Conservation (phyloP, 2,888 invertebrate species). For the Lacanobia wlatinum region DNA sequence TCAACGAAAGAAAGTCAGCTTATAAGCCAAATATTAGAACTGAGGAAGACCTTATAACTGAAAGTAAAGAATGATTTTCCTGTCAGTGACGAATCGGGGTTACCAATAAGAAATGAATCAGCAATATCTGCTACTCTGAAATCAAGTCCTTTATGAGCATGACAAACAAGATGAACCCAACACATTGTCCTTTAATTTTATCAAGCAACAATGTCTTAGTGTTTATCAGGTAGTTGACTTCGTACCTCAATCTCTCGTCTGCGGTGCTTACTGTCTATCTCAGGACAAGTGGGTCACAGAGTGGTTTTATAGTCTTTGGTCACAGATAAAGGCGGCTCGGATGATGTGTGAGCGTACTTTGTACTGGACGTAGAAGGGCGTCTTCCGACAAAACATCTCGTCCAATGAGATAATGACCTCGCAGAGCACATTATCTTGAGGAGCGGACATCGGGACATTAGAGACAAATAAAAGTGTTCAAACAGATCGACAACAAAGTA, state of each 20-base stretch:
- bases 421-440: slow-evolving; percentile 31
- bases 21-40: background rate
- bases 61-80: background rate
- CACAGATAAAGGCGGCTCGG: slow-evolving; percentile 48
- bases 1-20: no score
- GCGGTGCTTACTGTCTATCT: slow-evolving; percentile 45
- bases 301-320: no score
- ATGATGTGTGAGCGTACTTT: slow-evolving; percentile 52
- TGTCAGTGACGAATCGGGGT: slow-evolving; percentile 6
- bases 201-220: slow-evolving; percentile 18
- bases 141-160: background rate
- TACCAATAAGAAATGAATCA: slow-evolving; percentile 13
- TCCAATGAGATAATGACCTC: slow-evolving; percentile 34
- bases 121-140: slow-evolving; percentile 9
- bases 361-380: slow-evolving; percentile 35
- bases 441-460: slow-evolving; percentile 22
- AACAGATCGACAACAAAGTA: slow-evolving; percentile 10
- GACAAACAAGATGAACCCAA: slow-evolving; percentile 10
- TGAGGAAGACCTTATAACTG: background rate
- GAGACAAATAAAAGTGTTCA: background rate
- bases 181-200: slow-evolving; percentile 16
- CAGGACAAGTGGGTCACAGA: slow-evolving; percentile 48
- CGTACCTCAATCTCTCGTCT: slow-evolving; percentile 6
- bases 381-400: slow-evolving; percentile 41
- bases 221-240: slow-evolving; percentile 35